Evolutionary conservation across 2,113 vertebrate species (phyloP).

Genomic region (Tupaia chinensis): DNA sequence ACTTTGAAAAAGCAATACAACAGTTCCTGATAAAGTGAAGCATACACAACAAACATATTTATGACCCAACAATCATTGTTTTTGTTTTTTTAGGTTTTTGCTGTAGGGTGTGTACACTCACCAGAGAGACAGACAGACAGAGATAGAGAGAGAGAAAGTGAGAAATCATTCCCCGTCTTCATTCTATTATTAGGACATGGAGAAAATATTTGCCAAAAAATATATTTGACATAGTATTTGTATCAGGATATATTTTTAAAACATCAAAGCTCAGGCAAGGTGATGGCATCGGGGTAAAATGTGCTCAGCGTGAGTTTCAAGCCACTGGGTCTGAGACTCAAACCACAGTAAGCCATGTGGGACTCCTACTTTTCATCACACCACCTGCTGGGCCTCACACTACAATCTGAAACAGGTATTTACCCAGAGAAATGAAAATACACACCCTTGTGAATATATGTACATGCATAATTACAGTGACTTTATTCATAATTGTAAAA

Average conservation of each 20-base stretch:
- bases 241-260: not conserved
- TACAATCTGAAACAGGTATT: not conserved
- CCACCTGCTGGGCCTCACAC: too few species aligned
- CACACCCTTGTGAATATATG: not conserved
- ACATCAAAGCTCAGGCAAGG: not conserved
- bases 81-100: too few species aligned
- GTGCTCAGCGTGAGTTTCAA: too few species aligned
- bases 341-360: too few species aligned
- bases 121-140: too few species aligned
- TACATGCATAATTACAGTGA: not conserved
- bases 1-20: not conserved
- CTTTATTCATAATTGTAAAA: slow-evolving; percentile 15
- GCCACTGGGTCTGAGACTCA: too few species aligned
- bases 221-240: not conserved
- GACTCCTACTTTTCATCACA: too few species aligned
- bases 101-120: too few species aligned
- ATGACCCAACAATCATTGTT: not conserved
- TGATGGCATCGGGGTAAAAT: too few species aligned
- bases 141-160: too few species aligned
- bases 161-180: too few species aligned
- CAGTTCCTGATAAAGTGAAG: not conserved
- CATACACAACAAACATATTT: not conserved
- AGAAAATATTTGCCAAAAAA: slow-evolving; percentile 11
- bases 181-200: too few species aligned
- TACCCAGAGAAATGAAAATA: slow-evolving; percentile 9